Base-by-base conservation (phyloP, 2,113 vertebrate species). In the Callipepla squamata region DNA sequence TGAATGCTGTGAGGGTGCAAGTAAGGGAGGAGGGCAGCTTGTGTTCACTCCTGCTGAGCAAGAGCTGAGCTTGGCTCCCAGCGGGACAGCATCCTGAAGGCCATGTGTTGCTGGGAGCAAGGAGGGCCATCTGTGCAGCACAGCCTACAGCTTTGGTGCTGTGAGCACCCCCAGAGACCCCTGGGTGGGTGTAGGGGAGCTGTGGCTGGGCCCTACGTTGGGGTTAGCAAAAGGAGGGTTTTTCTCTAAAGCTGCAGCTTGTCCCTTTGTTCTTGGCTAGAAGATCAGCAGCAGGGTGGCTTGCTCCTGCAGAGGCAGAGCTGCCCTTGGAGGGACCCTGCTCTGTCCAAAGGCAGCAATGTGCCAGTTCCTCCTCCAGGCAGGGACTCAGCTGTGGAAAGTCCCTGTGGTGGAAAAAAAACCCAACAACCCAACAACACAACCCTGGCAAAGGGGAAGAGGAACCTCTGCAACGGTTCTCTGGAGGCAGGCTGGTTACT, bases 361-460 rank as follows among this genome's bases (percentile, higher is more conserved):
- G 25, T 0, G 2, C 34, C 38, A 59, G 34, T 4, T 25, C 84
- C 63, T 94, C 45, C 32, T 53, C 12, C 9, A 30, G 38, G 28
- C 12, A 30, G 55, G 13, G 69, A n/a, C 61, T 89, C 7, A 4
- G 66, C 74, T 79, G 50, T 3, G 42, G 86, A 87, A 95, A 92
- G 92, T 77, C 92, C 79, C 90, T 85, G 65, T 51, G 76, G 76
- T 90, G 67, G 87, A 87, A 44, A 70, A 40, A 87, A 44, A 69
- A 44, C 87, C 40, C 40, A 40, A 40, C 40, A 40, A 40, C 40
- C 40, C 40, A 85, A 45, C 65, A 51, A 83, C 76, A 48, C 73
- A 51, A 32, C 50, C 16, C 63, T 51, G 92, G 87, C 44, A 82
- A 91, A 94, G 78, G 21, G 91, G 87, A 96, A 96, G 91, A 78